Evolutionary conservation across 2,797 vertebrate genomes (phyloP), one percentile per base, ranked within the genome.

Genomic region (Chaetodon trifasciatus): DNA sequence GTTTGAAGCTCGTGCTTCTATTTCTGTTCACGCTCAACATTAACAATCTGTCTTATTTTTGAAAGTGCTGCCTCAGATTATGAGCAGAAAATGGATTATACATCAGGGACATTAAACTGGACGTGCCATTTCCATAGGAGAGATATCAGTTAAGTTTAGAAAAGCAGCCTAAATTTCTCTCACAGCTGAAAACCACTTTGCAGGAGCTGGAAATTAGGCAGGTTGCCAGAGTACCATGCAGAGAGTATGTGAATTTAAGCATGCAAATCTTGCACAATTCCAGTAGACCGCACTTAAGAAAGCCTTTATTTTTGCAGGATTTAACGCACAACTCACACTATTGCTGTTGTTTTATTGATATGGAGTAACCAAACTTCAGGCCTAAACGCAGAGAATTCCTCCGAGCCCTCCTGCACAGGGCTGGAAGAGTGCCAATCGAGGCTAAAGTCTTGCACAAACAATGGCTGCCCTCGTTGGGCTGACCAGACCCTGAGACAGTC

Each of bases 401-500:
- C 0, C 6, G 10, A 37, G 62, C 12, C 40, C 49, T 50, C 42
- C 60, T 70, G 71, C 88, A 84, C 89, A 90, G 89, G 85, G 87
- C 91, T 91, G 87, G 83, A 94, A 70, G 76, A 91, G 88, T 75
- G 90, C 87, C 81, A 89, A 87, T 75, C 77, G 76, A 84, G 89
- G 61, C 76, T 93, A 92, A 95, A 95, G 94, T 93, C 94, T 82
- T 92, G 79, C 86, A 90, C 85, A 94, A 94, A 94, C 91, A 93
- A 62, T 13, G 78, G 70, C 71, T 88, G 78, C 60, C 76, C 78
- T 73, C 74, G 74, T 37, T 28, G 47, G 55, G 42, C 76, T 44
- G 60, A 32, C 76, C 50, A 8, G 66, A 21, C 80, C 69, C 56
- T 6, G 56, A 79, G 70, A 86, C 80, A 46, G 47, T 70, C 63